Evolutionary conservation across 2,797 vertebrate species (phyloP), one percentile per base, ranked within the genome.

Genomic region (Prionace glauca): DNA sequence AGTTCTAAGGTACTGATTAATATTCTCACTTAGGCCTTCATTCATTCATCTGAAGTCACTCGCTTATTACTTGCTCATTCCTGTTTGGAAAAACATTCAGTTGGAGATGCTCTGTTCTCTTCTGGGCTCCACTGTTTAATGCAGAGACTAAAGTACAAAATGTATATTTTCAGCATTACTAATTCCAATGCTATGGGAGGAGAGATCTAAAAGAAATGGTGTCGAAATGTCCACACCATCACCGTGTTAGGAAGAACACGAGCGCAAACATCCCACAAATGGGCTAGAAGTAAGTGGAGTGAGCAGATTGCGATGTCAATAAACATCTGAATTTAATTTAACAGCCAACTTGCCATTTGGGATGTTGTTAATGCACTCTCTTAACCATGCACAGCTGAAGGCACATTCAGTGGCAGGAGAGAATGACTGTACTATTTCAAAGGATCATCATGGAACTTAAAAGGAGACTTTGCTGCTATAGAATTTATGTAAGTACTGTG

Each of bases 11-110:
- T 92, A 24, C 62, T 67, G 90, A 69, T 92, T 91, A 67, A 67
- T 60, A 91, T 65, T 91, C 88, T 67, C 32, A 91, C 32, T 32
- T 60, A n/a, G 60, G 1, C 88, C 88, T 69, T 92, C 65, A 92
- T 69, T 67, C 90, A 36, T 69, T 65, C 67, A 92, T 92, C 90
- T 69, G 90, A 69, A 92, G 65, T 92, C 69, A n/a, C n/a, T 92
- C 41, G 18, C 41, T 69, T 69, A 92, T 69, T 69, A 29, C 36
- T 92, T 67, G 20, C 65, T 92, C 22, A 69, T 41, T 69, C 65
- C 90, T 14, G n/a, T 92, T 18, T 92, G 90, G 79, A 18, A 79
- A 81, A 3, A 41, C 32, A 41, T 41, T 81, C 77, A 36, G 77
- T 41, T 20, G 60, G 26, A 88, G 50, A 90, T 62, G 56, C 14